Evolutionary conservation across 2,888 invertebrate genomes (phyloP), one percentile per base, ranked within the genome.

Genomic region (Eristalinus aeneus): DNA sequence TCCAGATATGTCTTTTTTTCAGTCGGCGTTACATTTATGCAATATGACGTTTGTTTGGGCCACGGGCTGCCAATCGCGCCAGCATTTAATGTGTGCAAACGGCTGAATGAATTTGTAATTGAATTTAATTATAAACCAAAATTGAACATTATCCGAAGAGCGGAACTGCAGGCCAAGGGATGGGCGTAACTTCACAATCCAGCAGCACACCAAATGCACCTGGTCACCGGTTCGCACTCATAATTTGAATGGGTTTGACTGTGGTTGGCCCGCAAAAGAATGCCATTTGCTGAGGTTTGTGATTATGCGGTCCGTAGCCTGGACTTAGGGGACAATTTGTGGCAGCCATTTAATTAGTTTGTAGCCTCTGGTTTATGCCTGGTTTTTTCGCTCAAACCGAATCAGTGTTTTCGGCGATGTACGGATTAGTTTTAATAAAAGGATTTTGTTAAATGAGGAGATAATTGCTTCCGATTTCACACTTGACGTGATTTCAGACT

Each of bases 91-190:
- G 77, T 86, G 86, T 81, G 68, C 77, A 86, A 82, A 82, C 73
- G 81, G 60, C 82, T 61, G 77, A 78, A 78, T 82, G 81, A 86
- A 86, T 86, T 82, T 65, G 77, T 74, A 78, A 82, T 86, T 78
- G 65, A 39, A 86, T 82, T 86, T 86, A 77, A 86, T 86, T 86
- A 86, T 82, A 86, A 82, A 77, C 82, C 82, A 71, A 86, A 86
- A 86, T 82, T 86, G 82, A 77, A 86, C 74, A 86, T 86, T 86
- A 86, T 82, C 77, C 77, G 60, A 60, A 73, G 68, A 73, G 68
- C 20, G 76, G 73, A 86, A 77, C 82, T 81, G 81, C 31, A 61
- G 86, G 86, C 77, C 16, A 53, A 86, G 74, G 53, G 74, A 61
- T n/a, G n/a, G 39, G 65, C n/a, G n/a, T n/a, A n/a, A n/a, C n/a